Percentiles rank a stretch among this genome's conserved stretches.
These are phyloP conservation scores for Leucoraja erinaceus DNA, from an alignment of 2,113 vertebrate species.

Conservation along the genomic window DNA sequence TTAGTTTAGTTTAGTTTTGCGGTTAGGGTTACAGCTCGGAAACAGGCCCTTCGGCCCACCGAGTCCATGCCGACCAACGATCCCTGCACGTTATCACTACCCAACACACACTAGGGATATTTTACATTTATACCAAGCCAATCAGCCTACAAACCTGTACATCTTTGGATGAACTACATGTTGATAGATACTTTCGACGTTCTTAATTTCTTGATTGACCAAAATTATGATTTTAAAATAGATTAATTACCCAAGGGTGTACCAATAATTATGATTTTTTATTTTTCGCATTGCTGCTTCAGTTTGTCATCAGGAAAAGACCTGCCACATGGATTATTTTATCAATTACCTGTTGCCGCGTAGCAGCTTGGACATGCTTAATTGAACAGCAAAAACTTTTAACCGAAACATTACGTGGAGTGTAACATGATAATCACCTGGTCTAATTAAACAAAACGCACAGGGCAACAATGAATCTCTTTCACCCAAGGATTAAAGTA, in stretches of 20 bases:
- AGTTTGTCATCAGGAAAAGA: background rate
- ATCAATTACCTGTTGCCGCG: background rate
- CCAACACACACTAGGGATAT: too few species aligned
- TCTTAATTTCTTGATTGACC: background rate
- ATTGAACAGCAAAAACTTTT: constrained; percentile 26
- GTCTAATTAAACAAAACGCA: constrained; percentile 36
- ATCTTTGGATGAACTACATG: too few species aligned
- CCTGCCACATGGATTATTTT: background rate
- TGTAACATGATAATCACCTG: constrained; percentile 33
- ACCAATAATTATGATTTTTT: background rate
- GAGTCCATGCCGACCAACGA: too few species aligned
- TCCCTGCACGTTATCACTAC: too few species aligned
- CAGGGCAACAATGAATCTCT: constrained; percentile 20
- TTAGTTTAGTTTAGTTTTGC: too few species aligned
- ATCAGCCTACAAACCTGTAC: too few species aligned
- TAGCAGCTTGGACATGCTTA: constrained; percentile 30
- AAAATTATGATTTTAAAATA: background rate
- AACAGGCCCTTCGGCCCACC: too few species aligned
- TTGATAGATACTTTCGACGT: background rate
- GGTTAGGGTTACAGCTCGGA: too few species aligned
- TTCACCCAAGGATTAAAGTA: constrained; percentile 31
- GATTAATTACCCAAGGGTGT: background rate
- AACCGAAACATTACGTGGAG: constrained; percentile 28
- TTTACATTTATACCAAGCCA: too few species aligned
- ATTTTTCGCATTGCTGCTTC: background rate